These are phyloP conservation scores for Crocuta crocuta DNA, from an alignment of 2,113 vertebrate genomes.

Conservation along the genomic window DNA sequence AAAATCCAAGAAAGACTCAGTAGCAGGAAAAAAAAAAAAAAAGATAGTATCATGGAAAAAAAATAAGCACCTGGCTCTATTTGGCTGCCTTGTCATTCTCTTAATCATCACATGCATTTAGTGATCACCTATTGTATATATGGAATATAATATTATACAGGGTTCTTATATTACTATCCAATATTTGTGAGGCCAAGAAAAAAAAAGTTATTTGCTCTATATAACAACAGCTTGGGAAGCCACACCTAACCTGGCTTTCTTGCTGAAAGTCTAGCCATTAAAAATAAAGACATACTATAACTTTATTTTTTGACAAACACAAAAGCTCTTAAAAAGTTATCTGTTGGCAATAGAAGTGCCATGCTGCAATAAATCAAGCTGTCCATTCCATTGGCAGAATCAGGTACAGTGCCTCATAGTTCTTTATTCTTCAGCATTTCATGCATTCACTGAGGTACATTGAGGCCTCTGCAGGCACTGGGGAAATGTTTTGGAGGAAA, in stretches of 20 bases:
- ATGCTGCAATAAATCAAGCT: neutral
- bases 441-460: neutral
- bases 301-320: neutral
- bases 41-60: neutral
- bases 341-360: neutral
- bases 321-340: neutral
- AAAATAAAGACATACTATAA: slow-evolving; percentile 2
- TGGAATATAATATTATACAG: neutral
- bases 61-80: neutral
- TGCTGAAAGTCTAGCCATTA: slow-evolving; percentile 8
- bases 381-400: neutral
- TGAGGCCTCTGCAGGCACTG: neutral
- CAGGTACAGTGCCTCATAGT: neutral
- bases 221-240: slow-evolving; percentile 9
- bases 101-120: neutral
- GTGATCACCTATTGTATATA: neutral
- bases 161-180: neutral
- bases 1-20: neutral
- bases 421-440: neutral
- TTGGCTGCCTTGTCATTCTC: neutral
- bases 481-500: neutral
- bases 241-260: neutral
- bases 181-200: neutral
- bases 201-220: neutral
- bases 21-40: neutral